A percentile compares a stretch with the other conserved stretches of the same genome.
These are phyloP conservation scores for Oryzias curvinotus DNA, from an alignment of 2,113 vertebrate species.

Conservation along the genomic window DNA sequence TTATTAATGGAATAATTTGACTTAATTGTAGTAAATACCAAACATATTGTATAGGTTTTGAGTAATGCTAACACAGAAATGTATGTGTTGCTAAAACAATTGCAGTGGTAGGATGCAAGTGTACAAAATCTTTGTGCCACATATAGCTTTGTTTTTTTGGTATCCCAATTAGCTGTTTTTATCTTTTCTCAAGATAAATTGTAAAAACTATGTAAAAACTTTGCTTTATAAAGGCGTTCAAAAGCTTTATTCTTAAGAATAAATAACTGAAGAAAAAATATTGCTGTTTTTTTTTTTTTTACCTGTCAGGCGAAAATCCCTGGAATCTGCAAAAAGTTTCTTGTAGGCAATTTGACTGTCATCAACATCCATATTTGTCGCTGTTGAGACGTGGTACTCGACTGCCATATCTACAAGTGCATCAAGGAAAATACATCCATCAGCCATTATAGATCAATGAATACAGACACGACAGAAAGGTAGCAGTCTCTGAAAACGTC, in stretches of 20 bases:
- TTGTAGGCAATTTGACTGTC: constrained; percentile 43
- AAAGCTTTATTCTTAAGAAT: background rate
- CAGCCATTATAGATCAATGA: too few relatives aligned
- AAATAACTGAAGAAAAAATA: background rate
- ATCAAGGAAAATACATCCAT: background rate
- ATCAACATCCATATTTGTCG: constrained; percentile 25
- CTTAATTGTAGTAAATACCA: constrained; percentile 22
- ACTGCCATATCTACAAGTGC: constrained; percentile 41
- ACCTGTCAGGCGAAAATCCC: constrained; percentile 41
- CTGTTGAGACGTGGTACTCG: constrained; percentile 17
- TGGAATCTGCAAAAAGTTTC: constrained; percentile 5
- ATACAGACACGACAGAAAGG: too few relatives aligned
- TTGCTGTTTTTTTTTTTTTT: constrained; percentile 1
- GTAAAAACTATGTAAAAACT: too few relatives aligned
- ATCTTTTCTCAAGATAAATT: background rate
- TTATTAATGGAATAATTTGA: constrained; percentile 7
- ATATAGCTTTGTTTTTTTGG: background rate
- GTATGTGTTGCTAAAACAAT: background rate
- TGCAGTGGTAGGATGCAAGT: background rate
- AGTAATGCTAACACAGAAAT: background rate
- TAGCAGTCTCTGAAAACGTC: too few relatives aligned
- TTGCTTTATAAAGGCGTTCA: too few relatives aligned
- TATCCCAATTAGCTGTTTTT: background rate
- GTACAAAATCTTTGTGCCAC: background rate
- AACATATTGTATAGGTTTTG: too few relatives aligned